Percentiles rank a stretch among this genome's conserved stretches.
These are phyloP conservation scores for Neostethus bicornis DNA, from an alignment of 2,797 vertebrate genomes.

Conservation along the genomic window DNA sequence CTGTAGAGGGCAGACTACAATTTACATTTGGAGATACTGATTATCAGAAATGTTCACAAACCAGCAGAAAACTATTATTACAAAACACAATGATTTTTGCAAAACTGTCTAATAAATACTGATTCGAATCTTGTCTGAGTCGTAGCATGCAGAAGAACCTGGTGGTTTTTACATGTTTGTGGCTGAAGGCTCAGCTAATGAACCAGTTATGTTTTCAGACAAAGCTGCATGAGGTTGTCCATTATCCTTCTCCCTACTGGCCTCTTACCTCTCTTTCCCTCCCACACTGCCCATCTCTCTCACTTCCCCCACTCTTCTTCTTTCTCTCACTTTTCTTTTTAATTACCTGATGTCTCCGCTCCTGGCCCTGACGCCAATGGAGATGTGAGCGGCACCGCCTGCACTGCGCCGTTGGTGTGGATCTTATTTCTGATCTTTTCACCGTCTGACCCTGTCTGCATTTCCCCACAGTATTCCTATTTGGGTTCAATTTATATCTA, in stretches of 20 bases:
- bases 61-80: too few species aligned
- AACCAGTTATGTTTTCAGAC: conserved; percentile 68
- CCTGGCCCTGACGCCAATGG: conserved; percentile 68
- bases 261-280: conserved; percentile 50
- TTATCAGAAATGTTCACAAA: too few species aligned
- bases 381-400: conserved; percentile 66
- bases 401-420: conserved; percentile 59
- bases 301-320: conserved; percentile 32
- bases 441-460: conserved; percentile 41
- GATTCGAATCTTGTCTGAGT: too few species aligned
- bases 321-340: conserved; percentile 73
- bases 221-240: conserved; percentile 66
- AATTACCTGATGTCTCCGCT: conserved; percentile 79
- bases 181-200: conserved; percentile 59
- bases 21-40: too few species aligned
- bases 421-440: conserved; percentile 65
- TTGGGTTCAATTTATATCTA: too few species aligned
- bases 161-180: conserved; percentile 37
- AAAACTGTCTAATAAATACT: too few species aligned
- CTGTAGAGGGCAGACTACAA: too few species aligned
- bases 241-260: conserved; percentile 64
- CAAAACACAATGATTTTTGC: too few species aligned
- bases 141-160: conserved; percentile 3
- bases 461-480: conserved; percentile 34
- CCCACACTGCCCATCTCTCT: conserved; percentile 26